phyloP scores from a whole-genome alignment of 2,888 invertebrate genomes.

The Dendrolimus houi region DNA sequence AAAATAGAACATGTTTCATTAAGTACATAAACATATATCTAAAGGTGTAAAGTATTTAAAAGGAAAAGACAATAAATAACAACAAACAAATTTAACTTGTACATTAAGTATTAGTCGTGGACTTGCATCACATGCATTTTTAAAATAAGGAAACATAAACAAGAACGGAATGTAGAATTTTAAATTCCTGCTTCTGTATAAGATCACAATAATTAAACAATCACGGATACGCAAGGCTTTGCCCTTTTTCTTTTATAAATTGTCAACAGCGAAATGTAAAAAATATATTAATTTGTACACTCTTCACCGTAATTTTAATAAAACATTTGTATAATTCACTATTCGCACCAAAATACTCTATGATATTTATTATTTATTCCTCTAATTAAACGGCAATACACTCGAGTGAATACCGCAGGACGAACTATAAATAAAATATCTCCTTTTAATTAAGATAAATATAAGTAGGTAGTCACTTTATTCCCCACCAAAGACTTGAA shows the following conservation, averaged over 20 bases:
- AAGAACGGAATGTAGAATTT: conserved; percentile 72
- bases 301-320: conserved; percentile 52
- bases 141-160: conserved; percentile 46
- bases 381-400: conserved; percentile 36
- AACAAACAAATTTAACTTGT: conserved; percentile 43
- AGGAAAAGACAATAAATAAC: conserved; percentile 37
- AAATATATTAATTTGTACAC: conserved; percentile 75
- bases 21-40: conserved; percentile 40
- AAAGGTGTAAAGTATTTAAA: conserved; percentile 27
- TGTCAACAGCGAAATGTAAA: conserved; percentile 72
- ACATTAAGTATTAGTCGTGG: conserved; percentile 71
- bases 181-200: conserved; percentile 65
- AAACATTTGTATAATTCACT: conserved; percentile 73
- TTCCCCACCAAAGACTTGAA: conserved; percentile 59
- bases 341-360: conserved; percentile 73
- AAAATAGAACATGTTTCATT: conserved; percentile 21
- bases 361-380: conserved; percentile 48
- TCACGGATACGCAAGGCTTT: conserved; percentile 67
- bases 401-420: conserved; percentile 59
- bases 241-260: conserved; percentile 63
- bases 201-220: conserved; percentile 68
- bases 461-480: conserved; percentile 50
- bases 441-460: conserved; percentile 37
- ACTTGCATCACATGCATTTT: conserved; percentile 69
- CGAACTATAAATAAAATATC: conserved; percentile 50